Evolutionary conservation across 2,113 vertebrate genomes (phyloP), one percentile per base, ranked within the genome.

Genomic region (Neomonachus schauinslandi): DNA sequence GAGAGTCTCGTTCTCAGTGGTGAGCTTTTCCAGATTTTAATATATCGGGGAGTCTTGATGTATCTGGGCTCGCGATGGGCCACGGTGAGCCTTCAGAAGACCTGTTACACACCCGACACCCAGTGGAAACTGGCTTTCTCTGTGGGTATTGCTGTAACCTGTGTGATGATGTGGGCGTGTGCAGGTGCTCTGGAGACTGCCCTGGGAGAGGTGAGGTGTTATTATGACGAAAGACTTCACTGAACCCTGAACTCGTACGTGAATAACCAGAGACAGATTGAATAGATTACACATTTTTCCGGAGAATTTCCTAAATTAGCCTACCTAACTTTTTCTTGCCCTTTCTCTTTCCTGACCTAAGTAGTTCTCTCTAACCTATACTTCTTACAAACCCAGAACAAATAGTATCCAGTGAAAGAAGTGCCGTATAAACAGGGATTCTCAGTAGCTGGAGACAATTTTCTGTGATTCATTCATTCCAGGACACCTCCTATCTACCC

Each of bases 221-320:
- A 2, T 51, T 72, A 42, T 65, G 65, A 46, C 24, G 31, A 46
- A 71, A 69, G 51, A 22, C 22, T n/a, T 84, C 49, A 19, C 13
- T 93, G 86, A 63, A 72, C 83, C 74, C 79, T 53, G 90, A 88
- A 26, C 15, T 71, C 33, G 7, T 51, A 2, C 16, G 1, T 81
- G 67, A 95, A 74, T 36, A 65, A 72, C 63, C 67, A 51, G 89
- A 72, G 74, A 67, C 69, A n/a, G 86, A 39, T 6, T 51, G 49
- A 55, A 14, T 9, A 31, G 67, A 51, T 81, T 72, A 14, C 15
- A 57, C 31, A 13, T 94, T 96, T 96, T 93, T 83, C 95, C 77
- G 76, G 81, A 94, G 88, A 77, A 74, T 90, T 94, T 95, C 86
- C 94, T 96, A 57, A 63, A 69, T 88, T 12, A 59, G 49, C 18